Conservation (phyloP, 2,888 invertebrate species). For the Sesia bembeciformis region DNA sequence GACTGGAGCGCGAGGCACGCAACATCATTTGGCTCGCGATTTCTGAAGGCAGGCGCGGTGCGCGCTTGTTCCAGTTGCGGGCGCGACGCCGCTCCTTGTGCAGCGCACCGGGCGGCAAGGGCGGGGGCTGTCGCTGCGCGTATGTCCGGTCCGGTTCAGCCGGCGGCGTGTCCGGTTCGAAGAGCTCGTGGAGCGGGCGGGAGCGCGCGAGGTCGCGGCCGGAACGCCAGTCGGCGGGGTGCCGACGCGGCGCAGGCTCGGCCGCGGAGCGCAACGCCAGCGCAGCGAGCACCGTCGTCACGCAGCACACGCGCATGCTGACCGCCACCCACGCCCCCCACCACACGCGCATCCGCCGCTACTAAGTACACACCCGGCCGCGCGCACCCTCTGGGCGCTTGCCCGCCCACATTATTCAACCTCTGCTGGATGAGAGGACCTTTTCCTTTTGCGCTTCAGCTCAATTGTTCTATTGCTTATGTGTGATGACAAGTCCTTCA, state of each 20-base stretch:
- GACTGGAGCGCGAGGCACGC: slow-evolving; percentile 82
- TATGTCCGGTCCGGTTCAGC: slow-evolving; percentile 20
- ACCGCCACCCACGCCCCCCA: slow-evolving; percentile 44
- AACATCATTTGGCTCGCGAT: slow-evolving; percentile 86
- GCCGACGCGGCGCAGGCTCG: slow-evolving; percentile 51
- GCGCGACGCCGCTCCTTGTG: slow-evolving; percentile 51
- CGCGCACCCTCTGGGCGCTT: slow-evolving; percentile 48
- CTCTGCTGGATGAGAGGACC: slow-evolving; percentile 12
- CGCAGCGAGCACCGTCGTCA: slow-evolving; percentile 56
- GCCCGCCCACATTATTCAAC: slow-evolving; percentile 63
- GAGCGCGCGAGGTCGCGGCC: slow-evolving; percentile 40
- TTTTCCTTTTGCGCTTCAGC: slow-evolving; percentile 22
- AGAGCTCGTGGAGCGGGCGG: slow-evolving; percentile 53
- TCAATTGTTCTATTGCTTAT: slow-evolving; percentile 13
- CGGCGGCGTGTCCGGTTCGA: slow-evolving; percentile 44
- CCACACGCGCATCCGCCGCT: slow-evolving; percentile 50
- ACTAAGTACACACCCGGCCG: slow-evolving; percentile 57
- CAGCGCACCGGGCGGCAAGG: slow-evolving; percentile 35
- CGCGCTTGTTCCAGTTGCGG: slow-evolving; percentile 39
- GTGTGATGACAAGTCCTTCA: slow-evolving; percentile 1
- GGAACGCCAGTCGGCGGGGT: slow-evolving; percentile 40
- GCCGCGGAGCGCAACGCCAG: slow-evolving; percentile 55
- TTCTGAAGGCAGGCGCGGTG: slow-evolving; percentile 65
- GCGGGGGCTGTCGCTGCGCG: slow-evolving; percentile 30
- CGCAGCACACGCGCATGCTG: slow-evolving; percentile 62